Conservation (phyloP, 2,888 invertebrate species). For the Chloroclysta siterata region DNA sequence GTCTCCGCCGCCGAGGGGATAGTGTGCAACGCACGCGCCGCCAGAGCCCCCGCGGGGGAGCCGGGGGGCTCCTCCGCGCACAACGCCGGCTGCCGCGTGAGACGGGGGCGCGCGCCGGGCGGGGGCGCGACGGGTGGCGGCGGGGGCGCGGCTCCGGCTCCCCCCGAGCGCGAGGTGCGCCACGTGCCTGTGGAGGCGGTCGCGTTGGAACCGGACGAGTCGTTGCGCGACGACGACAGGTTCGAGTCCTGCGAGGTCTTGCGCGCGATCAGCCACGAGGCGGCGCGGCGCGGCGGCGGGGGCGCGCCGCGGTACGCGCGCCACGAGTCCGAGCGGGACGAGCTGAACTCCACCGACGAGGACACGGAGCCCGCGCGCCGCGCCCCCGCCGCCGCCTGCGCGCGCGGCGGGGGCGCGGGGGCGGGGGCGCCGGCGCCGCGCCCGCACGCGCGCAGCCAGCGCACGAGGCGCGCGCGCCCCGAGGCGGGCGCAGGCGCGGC, state of each 20-base stretch:
- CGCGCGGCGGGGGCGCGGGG: slow-evolving; percentile 70
- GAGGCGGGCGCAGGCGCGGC: slow-evolving; percentile 87
- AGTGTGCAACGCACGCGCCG: slow-evolving; percentile 67
- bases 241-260: slow-evolving; percentile 97
- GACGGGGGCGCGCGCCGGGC: slow-evolving; percentile 91
- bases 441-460: slow-evolving; percentile 71
- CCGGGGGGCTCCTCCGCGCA: slow-evolving; percentile 88
- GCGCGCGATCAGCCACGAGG: slow-evolving; percentile 95
- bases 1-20: slow-evolving; percentile 76
- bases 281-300: slow-evolving; percentile 92
- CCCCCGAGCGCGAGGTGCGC: slow-evolving; percentile 94
- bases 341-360: slow-evolving; percentile 95
- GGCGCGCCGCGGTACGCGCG: slow-evolving; percentile 88
- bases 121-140: slow-evolving; percentile 90
- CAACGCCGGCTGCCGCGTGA: slow-evolving; percentile 92
- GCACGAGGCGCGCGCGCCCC: slow-evolving; percentile 75
- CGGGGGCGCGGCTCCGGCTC: slow-evolving; percentile 86
- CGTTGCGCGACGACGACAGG: slow-evolving; percentile 94
- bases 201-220: slow-evolving; percentile 95
- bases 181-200: slow-evolving; percentile 96
- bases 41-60: slow-evolving; percentile 58
- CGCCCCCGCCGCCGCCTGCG: slow-evolving; percentile 64
- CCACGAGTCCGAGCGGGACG: slow-evolving; percentile 95
- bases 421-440: slow-evolving; percentile 83
- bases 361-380: slow-evolving; percentile 92